Evolutionary conservation across 2,113 vertebrate genomes (phyloP).

Genomic region (Hippoglossus stenolepis): DNA sequence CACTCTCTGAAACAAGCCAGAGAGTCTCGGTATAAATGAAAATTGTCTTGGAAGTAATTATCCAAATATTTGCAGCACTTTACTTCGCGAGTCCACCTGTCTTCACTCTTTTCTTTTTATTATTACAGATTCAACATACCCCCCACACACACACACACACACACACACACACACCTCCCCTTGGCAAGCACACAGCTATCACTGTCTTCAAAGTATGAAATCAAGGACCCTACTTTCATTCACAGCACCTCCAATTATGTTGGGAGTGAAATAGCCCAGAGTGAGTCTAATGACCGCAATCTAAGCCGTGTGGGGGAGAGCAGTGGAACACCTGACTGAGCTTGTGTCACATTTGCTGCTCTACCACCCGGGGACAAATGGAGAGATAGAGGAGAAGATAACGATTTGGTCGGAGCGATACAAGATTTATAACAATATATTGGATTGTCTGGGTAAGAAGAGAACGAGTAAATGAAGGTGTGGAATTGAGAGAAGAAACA

Average conservation of each 20-base stretch:
- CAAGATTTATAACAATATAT: not conserved
- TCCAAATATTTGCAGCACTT: slow-evolving; percentile 39
- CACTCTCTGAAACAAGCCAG: slow-evolving; percentile 22
- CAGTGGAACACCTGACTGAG: slow-evolving; percentile 43
- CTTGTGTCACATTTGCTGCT: slow-evolving; percentile 32
- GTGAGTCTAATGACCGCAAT: slow-evolving; percentile 66
- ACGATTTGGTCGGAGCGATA: not conserved
- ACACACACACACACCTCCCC: slow-evolving; percentile 9
- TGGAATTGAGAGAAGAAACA: slow-evolving; percentile 25
- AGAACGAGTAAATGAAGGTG: slow-evolving; percentile 28
- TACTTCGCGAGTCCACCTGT: slow-evolving; percentile 8
- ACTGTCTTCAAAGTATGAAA: slow-evolving; percentile 63
- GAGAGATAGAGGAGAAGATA: slow-evolving; percentile 12
- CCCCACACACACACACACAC: not conserved
- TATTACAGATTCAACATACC: not conserved
- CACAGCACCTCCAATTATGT: slow-evolving; percentile 63
- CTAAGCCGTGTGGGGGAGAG: slow-evolving; percentile 36
- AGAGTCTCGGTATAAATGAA: slow-evolving; percentile 12
- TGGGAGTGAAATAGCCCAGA: slow-evolving; percentile 59
- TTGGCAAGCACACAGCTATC: slow-evolving; percentile 34
- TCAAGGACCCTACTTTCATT: slow-evolving; percentile 64
- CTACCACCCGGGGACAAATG: slow-evolving; percentile 40
- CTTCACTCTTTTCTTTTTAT: slow-evolving; percentile 10
- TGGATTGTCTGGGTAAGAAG: slow-evolving; percentile 22
- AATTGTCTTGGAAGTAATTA: slow-evolving; percentile 28